Base-by-base conservation (phyloP, 2,113 vertebrate species). In the Xenopus borealis region DNA sequence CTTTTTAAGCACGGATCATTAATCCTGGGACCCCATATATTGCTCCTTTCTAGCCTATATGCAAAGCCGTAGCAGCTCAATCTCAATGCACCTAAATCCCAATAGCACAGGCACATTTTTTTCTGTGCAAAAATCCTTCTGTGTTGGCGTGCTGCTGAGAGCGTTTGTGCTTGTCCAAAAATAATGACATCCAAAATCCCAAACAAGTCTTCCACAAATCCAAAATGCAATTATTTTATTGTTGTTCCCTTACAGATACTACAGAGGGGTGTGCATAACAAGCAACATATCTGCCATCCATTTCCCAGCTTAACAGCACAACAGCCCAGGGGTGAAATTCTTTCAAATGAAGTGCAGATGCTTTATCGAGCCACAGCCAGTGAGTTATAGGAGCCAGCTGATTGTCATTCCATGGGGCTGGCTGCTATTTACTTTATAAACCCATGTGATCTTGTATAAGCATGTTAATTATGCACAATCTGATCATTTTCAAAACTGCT, bases 311-410 rank as follows among this genome's bases (percentile, higher is more conserved):
- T 69, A 75, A 69, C 72, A 74, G 61, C 64, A 72, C 47, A 67
- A 75, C 45, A 75, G 72, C 72, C 72, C 72, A 75, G 65, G 72
- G 72, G 72, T 75, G 72, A 75, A 68, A 75, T 75, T 75, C 65
- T 67, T 64, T 50, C 72, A 75, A 75, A 75, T 62, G 65, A 75
- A 68, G 65, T 75, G 61, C 72, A 75, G 65, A 75, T 75, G 55
- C 72, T 75, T 19, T 59, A 75, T 75, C n/a, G 65, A 68, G 64
- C 40, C 72, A n/a, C 55, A 58, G 44, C 65, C 47, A 68, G 44
- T 68, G 72, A 68, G 66, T 68, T 75, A 68, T 52, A 33, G 44
- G 68, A 57, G 47, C 45, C 30, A 27, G 65, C 19, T 75, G 72
- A 68, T 75, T 75, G 72, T 68, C 45, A 75, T 75, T 75, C 72